Percentiles rank a stretch among this genome's conserved stretches.
Conservation (phyloP, 2,797 vertebrate species). For the Sebastes diploproa region DNA sequence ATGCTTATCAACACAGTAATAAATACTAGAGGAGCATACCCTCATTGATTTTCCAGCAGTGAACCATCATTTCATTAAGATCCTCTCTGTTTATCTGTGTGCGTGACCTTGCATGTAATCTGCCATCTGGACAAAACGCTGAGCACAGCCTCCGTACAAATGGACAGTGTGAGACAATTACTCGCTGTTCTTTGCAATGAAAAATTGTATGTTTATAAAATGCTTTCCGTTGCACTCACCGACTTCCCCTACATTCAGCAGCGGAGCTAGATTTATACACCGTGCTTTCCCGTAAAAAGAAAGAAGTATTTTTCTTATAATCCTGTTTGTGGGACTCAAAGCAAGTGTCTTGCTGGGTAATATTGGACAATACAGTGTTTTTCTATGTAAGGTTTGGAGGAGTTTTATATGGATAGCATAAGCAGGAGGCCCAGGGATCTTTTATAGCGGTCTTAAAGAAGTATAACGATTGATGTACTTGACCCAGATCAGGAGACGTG, state of each 20-base stretch:
- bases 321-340: neutral
- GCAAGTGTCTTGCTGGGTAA: neutral
- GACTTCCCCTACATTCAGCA: neutral
- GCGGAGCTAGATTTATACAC: neutral
- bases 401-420: too few relatives aligned
- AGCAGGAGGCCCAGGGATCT: neutral
- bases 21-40: neutral
- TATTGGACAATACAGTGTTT: neutral
- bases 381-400: too few relatives aligned
- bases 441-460: neutral
- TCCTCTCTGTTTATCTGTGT: slow-evolving; percentile 15
- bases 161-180: slow-evolving; percentile 27
- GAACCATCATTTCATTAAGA: slow-evolving; percentile 34
- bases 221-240: slow-evolving; percentile 7
- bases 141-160: slow-evolving; percentile 30
- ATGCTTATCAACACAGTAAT: neutral
- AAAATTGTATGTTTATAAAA: slow-evolving; percentile 26
- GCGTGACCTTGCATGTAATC: slow-evolving; percentile 52
- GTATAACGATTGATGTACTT: neutral
- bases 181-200: slow-evolving; percentile 10
- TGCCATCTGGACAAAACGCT: slow-evolving; percentile 54
- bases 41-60: slow-evolving; percentile 24
- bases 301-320: neutral
- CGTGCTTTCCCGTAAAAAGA: neutral
- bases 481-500: neutral